A percentile compares a stretch with the other conserved stretches of the same genome.
These are phyloP conservation scores for Pollicipes pollicipes DNA, from an alignment of 1,140 invertebrate genomes.

Conservation along the genomic window DNA sequence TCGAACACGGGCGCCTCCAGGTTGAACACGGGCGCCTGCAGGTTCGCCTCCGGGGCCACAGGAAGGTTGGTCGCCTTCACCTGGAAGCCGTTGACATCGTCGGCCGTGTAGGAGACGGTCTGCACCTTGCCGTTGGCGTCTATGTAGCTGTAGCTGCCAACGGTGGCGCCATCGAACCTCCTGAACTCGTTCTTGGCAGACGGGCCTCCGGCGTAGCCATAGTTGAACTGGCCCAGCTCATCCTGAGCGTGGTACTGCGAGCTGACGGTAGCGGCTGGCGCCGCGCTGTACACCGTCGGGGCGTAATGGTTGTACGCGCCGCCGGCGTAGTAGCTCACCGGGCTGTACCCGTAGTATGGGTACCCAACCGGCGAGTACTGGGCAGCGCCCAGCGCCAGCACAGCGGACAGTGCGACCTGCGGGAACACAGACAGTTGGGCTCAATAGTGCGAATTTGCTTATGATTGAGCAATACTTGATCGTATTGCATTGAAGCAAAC, in stretches of 20 bases:
- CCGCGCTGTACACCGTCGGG: slow-evolving; percentile 1
- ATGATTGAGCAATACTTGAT: too few species aligned
- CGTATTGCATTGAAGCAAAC: too few species aligned
- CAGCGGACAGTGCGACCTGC: neutral
- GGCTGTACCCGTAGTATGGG: neutral
- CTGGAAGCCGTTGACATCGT: slow-evolving; percentile 15
- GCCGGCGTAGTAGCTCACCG: slow-evolving; percentile 7
- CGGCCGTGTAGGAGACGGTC: slow-evolving; percentile 18
- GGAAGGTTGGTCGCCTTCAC: slow-evolving; percentile 17
- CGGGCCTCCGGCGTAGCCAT: slow-evolving; percentile 34
- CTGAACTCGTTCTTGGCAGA: slow-evolving; percentile 18
- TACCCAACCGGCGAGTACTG: neutral
- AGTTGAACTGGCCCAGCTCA: slow-evolving; percentile 30
- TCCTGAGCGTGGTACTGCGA: slow-evolving; percentile 19
- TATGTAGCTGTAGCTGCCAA: slow-evolving; percentile 19
- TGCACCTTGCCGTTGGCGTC: slow-evolving; percentile 19
- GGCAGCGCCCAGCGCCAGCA: neutral
- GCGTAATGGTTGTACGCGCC: neutral
- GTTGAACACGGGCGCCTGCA: neutral
- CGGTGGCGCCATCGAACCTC: slow-evolving; percentile 16
- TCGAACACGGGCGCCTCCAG: slow-evolving; percentile 20
- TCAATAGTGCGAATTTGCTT: too few species aligned
- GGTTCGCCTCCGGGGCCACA: slow-evolving; percentile 1
- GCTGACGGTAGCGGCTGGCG: slow-evolving; percentile 4
- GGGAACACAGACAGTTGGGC: neutral